phyloP scores from a whole-genome alignment of 2,113 vertebrate species.

The Poeciliopsis prolifica region DNA sequence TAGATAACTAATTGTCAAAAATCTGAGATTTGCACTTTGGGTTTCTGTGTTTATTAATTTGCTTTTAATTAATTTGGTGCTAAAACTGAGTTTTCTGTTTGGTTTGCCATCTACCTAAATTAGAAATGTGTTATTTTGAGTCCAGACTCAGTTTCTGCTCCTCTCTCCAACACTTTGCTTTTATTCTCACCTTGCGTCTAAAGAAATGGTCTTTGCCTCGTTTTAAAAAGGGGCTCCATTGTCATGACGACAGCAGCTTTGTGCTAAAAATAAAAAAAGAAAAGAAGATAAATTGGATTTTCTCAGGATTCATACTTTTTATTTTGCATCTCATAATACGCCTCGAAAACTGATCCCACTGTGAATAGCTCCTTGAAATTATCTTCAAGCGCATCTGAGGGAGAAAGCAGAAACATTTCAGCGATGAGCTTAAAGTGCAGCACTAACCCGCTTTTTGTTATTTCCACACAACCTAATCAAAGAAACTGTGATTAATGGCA shows the following conservation, averaged over 20 bases:
- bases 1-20: too few species aligned
- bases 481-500: background rate
- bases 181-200: background rate
- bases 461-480: conserved; percentile 6
- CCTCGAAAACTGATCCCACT: conserved; percentile 13
- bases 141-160: too few species aligned
- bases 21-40: too few species aligned
- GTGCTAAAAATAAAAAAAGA: background rate
- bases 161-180: background rate
- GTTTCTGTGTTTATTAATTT: too few species aligned
- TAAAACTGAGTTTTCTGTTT: background rate
- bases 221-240: conserved; percentile 44
- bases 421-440: background rate
- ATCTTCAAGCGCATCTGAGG: background rate
- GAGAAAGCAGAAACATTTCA: background rate
- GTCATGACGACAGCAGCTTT: conserved; percentile 60
- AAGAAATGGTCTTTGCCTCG: conserved; percentile 22
- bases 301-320: conserved; percentile 3
- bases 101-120: background rate
- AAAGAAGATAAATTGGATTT: conserved; percentile 12
- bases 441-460: background rate
- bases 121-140: background rate
- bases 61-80: too few species aligned
- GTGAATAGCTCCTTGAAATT: conserved; percentile 16
- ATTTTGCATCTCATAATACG: conserved; percentile 5